These are phyloP conservation scores for Platycheirus albimanus DNA, from an alignment of 2,888 invertebrate genomes.

Conservation along the genomic window DNA sequence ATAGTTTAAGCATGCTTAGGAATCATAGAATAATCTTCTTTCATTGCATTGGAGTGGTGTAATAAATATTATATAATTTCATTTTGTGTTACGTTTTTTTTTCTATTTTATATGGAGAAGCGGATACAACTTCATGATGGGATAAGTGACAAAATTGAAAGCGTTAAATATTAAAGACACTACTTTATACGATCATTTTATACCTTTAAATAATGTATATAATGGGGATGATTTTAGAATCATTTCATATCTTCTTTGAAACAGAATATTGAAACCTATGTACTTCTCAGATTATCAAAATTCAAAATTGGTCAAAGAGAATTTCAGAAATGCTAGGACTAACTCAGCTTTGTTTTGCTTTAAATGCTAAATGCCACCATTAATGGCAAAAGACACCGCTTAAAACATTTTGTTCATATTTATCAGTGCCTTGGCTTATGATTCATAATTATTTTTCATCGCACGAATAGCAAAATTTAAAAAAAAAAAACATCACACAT, in stretches of 20 bases:
- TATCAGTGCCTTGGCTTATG: background rate
- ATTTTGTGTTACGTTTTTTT: constrained; percentile 63
- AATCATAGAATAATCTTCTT: constrained; percentile 47
- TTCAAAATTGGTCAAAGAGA: too few relatives aligned
- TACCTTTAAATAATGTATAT: too few relatives aligned
- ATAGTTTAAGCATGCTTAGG: constrained; percentile 55
- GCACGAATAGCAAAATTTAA: background rate
- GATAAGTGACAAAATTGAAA: constrained; percentile 5
- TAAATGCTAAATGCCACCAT: too few relatives aligned
- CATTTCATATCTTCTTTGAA: too few relatives aligned
- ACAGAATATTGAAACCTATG: too few relatives aligned
- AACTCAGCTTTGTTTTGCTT: too few relatives aligned
- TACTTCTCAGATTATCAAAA: too few relatives aligned
- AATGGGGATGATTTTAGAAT: too few relatives aligned
- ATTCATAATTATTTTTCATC: background rate
- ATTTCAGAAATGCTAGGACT: too few relatives aligned
- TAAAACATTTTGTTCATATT: background rate
- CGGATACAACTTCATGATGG: constrained; percentile 55
- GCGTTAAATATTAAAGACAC: too few relatives aligned
- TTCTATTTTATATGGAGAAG: constrained; percentile 28
- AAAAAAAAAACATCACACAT: constrained; percentile 5
- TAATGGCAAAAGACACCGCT: too few relatives aligned
- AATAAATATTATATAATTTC: constrained; percentile 43
- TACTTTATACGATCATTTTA: too few relatives aligned
- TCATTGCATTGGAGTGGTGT: constrained; percentile 58